Percentiles rank a stretch among this genome's conserved stretches.
Conservation (phyloP, 2,113 vertebrate genomes). For the Mohoua ochrocephala region DNA sequence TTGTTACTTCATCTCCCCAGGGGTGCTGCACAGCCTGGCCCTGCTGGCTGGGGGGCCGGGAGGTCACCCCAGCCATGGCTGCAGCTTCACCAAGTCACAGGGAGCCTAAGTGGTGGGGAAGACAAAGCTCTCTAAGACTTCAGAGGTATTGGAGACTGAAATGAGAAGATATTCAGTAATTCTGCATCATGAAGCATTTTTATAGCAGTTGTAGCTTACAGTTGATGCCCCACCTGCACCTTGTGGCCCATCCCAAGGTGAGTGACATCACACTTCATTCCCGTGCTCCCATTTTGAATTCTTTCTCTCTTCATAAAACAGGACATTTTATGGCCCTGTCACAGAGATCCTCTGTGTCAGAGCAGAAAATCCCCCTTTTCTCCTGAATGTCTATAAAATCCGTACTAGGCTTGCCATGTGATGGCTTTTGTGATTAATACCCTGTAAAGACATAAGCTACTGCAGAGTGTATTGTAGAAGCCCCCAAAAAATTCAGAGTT, state of each 20-base stretch:
- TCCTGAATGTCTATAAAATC: neutral
- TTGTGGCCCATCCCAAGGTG: neutral
- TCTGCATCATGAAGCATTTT: neutral
- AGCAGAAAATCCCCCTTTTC: conserved; percentile 34
- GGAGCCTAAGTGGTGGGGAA: neutral
- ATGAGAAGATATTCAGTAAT: neutral
- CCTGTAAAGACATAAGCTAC: neutral
- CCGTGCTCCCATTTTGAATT: neutral
- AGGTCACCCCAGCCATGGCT: neutral
- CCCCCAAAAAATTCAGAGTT: neutral
- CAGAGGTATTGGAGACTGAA: neutral
- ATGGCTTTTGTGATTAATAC: conserved; percentile 10
- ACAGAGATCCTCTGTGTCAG: neutral
- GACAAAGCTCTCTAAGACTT: neutral
- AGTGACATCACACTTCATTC: neutral
- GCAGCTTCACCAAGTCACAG: neutral
- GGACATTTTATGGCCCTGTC: neutral
- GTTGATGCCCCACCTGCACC: neutral
- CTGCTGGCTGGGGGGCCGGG: neutral
- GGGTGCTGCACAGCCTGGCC: neutral
- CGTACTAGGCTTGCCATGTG: neutral
- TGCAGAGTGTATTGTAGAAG: neutral
- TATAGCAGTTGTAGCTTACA: neutral
- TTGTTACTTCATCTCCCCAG: neutral
- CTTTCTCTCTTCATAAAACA: neutral